Evolutionary conservation across 2,888 invertebrate genomes (phyloP), one percentile per base, ranked within the genome.

Genomic region (Rotaria macrura): DNA sequence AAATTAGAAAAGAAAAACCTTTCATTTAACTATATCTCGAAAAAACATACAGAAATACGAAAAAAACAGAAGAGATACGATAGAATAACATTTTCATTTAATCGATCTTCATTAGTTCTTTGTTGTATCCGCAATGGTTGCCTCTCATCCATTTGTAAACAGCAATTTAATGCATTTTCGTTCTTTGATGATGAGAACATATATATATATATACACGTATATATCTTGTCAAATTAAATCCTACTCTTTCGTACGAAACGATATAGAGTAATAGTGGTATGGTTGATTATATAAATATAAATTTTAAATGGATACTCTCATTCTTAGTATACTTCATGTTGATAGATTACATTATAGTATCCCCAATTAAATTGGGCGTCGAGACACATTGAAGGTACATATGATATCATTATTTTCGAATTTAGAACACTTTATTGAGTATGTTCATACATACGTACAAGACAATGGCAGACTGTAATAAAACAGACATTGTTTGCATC

Each of bases 391-490:
- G 65, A 65, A 34, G 34, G 65, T 65, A 65, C 34, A 65, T 49
- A 49, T 65, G 65, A 65, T 65, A 65, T 65, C 65, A 65, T 65
- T 65, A 65, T 65, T 65, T 65, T 65, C 65, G 65, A 65, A 65
- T 65, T 65, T 65, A 34, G 6, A 34, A 65, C 65, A 65, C 65
- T 34, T 6, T 34, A 29, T 38, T 17, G 29, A 49, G 49, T 49
- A 17, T 49, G 17, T 49, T 17, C 49, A 14, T 65, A 65, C 20
- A 65, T 34, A 65, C 65, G 29, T 65, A 34, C 65, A 65, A 65
- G 65, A 65, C 20, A 34, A 65, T 65, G 65, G 38, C 65, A 65
- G 29, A 65, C 65, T 65, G 20, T 34, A 38, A 34, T 65, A 34
- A 34, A 65, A 65, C 34, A 65, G 65, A 65, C 34, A 65, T 65